Conservation (phyloP, 2,888 invertebrate species). For the Zaprionus lineosus region DNA sequence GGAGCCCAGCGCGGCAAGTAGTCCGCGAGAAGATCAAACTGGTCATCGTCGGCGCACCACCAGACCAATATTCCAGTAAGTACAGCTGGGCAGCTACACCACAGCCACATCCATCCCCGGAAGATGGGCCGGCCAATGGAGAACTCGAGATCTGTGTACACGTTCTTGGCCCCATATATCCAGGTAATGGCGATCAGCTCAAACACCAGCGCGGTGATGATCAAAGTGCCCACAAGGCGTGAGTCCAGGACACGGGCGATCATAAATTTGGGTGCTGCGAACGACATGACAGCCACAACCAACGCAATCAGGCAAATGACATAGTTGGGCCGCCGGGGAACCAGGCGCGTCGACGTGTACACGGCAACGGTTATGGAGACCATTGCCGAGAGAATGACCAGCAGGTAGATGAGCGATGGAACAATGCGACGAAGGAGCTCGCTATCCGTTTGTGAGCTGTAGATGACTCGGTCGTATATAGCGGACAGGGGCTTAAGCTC, state of each 20-base stretch:
- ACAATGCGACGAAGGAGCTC: slow-evolving; percentile 73
- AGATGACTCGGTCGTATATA: slow-evolving; percentile 81
- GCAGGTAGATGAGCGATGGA: slow-evolving; percentile 76
- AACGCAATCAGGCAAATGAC: slow-evolving; percentile 81
- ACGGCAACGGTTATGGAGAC: slow-evolving; percentile 80
- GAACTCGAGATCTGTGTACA: slow-evolving; percentile 83
- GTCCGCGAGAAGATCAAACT: slow-evolving; percentile 72
- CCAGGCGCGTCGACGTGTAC: slow-evolving; percentile 81
- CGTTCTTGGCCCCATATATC: slow-evolving; percentile 83
- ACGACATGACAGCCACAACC: slow-evolving; percentile 78
- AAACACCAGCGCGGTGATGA: slow-evolving; percentile 81
- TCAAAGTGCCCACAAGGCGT: slow-evolving; percentile 81
- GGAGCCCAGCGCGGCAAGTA: slow-evolving; percentile 82
- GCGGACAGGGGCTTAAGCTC: slow-evolving; percentile 82
- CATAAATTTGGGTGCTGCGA: slow-evolving; percentile 80
- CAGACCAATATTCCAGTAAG: slow-evolving; percentile 81
- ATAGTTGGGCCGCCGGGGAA: slow-evolving; percentile 82
- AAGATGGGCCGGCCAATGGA: slow-evolving; percentile 83
- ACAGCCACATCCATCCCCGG: slow-evolving; percentile 81
- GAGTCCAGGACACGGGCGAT: slow-evolving; percentile 81
- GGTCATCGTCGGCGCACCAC: slow-evolving; percentile 82
- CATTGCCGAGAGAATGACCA: slow-evolving; percentile 80
- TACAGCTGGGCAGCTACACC: slow-evolving; percentile 82
- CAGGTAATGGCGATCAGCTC: slow-evolving; percentile 82
- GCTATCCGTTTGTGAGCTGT: slow-evolving; percentile 57